Conservation (phyloP, 2,113 vertebrate species). For the Triplophysa siluroides region DNA sequence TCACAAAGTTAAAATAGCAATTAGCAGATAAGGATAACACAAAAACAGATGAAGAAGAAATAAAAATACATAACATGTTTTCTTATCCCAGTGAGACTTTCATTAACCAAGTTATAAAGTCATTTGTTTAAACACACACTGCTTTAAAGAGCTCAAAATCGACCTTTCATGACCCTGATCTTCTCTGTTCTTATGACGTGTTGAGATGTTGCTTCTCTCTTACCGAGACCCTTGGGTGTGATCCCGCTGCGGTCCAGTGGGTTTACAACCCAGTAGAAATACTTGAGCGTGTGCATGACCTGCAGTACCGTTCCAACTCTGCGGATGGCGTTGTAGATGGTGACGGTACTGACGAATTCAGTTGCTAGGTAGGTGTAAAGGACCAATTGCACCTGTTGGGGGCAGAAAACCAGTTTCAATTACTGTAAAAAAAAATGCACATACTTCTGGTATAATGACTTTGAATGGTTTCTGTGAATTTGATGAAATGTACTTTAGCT, state of each 20-base stretch:
- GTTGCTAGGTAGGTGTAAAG: constrained; percentile 95
- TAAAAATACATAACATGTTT: neutral
- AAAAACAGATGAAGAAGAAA: neutral
- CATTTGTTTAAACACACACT: neutral
- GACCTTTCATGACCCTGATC: neutral
- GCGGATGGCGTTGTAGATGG: constrained; percentile 92
- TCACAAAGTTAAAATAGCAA: neutral
- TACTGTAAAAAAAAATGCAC: too few relatives aligned
- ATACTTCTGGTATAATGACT: neutral
- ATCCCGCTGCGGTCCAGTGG: constrained; percentile 95
- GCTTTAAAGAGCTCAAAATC: neutral
- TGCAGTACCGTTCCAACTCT: constrained; percentile 93
- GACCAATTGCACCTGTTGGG: constrained; percentile 84
- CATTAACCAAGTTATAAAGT: neutral
- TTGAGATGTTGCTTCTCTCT: constrained; percentile 46
- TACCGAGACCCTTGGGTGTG: constrained; percentile 88
- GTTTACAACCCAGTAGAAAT: constrained; percentile 95
- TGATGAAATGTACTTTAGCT: constrained; percentile 81
- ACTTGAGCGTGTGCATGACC: constrained; percentile 95
- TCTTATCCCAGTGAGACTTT: neutral
- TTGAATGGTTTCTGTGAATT: constrained; percentile 31
- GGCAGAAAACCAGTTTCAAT: constrained; percentile 19
- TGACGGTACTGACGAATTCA: constrained; percentile 94
- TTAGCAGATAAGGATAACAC: neutral
- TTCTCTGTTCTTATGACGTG: neutral